Conservation (phyloP, 2,113 vertebrate genomes). For the Salvelinus alpinus region DNA sequence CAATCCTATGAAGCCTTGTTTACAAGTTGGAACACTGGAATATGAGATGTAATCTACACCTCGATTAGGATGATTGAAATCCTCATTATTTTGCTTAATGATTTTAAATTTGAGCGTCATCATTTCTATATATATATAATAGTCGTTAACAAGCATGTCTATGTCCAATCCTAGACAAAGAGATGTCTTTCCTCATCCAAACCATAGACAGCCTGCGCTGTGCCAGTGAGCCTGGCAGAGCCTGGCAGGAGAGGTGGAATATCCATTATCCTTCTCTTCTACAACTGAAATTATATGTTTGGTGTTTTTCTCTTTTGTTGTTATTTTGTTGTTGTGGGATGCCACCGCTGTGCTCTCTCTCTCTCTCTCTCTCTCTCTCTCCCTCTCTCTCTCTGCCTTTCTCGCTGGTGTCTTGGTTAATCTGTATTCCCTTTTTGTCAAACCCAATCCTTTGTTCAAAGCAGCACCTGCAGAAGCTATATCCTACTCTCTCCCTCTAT, state of each 20-base stretch:
- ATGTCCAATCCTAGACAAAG: too few relatives aligned
- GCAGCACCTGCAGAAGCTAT: slow-evolving; percentile 26
- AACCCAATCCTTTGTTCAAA: slow-evolving; percentile 20
- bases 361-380: too few relatives aligned
- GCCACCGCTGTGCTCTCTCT: background rate
- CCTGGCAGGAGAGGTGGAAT: background rate
- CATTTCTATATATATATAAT: too few relatives aligned
- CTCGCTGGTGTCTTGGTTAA: background rate
- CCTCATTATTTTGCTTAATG: too few relatives aligned
- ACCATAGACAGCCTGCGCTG: background rate
- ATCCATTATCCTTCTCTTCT: background rate
- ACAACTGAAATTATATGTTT: slow-evolving; percentile 8
- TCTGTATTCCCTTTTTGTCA: background rate
- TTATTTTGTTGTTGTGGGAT: slow-evolving; percentile 10
- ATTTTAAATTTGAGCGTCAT: too few relatives aligned
- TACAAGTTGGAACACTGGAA: too few relatives aligned
- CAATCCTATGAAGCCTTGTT: too few relatives aligned
- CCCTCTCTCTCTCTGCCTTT: background rate
- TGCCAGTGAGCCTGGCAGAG: background rate
- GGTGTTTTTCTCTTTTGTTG: background rate
- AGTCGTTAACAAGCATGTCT: too few relatives aligned
- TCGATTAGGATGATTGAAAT: too few relatives aligned
- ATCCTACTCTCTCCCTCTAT: background rate
- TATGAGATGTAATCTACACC: too few relatives aligned
- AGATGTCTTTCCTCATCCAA: background rate